Evolutionary conservation across 2,797 vertebrate species (phyloP).

Genomic region (Mergus octosetaceus): DNA sequence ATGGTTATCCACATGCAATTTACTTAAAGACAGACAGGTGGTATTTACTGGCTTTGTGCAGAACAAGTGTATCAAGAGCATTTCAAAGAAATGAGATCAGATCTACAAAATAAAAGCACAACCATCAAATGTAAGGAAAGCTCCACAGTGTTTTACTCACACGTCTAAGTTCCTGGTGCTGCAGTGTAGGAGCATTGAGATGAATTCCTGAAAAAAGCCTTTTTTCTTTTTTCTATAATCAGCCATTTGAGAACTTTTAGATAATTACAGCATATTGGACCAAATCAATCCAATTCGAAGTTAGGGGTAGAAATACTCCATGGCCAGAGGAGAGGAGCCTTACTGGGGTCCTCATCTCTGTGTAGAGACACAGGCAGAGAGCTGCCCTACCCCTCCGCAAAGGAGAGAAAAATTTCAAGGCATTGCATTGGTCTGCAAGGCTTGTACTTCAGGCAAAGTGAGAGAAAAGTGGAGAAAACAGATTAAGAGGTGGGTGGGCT

Average conservation of each 20-base stretch:
- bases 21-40: no score
- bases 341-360: accelerated
- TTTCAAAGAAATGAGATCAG: no score
- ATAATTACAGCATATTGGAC: neutral
- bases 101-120: neutral
- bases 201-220: neutral
- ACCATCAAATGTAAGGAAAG: neutral
- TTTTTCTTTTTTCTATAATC: neutral
- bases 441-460: neutral
- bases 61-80: no score
- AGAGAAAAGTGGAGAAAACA: neutral
- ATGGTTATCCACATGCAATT: no score
- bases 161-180: neutral
- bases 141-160: neutral
- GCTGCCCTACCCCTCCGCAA: neutral
- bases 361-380: neutral
- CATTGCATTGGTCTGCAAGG: accelerated
- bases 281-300: neutral
- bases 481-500: neutral
- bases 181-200: neutral
- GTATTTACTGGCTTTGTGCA: no score
- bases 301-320: neutral
- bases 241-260: accelerated
- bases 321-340: accelerated
- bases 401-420: neutral